Evolutionary conservation across 2,888 invertebrate species (phyloP).

Genomic region (Amblyjoppa fuscipennis): DNA sequence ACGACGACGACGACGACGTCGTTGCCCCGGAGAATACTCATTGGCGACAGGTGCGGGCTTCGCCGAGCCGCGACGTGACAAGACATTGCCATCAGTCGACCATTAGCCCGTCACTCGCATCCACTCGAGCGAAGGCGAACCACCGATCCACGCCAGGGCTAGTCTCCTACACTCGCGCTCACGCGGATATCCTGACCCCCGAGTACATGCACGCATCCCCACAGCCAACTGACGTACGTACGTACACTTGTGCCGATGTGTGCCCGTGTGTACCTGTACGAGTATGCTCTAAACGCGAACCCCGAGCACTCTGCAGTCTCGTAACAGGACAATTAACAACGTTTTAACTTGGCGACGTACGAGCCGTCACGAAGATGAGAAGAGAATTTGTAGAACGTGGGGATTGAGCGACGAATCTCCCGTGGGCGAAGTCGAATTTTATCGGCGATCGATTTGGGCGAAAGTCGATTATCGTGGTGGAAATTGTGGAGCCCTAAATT

Average conservation of each 20-base stretch:
- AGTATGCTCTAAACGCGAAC: slow-evolving; percentile 49
- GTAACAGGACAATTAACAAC: slow-evolving; percentile 63
- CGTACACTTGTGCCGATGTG: background rate
- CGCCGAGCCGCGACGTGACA: slow-evolving; percentile 83
- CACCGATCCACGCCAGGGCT: slow-evolving; percentile 59
- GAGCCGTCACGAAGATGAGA: background rate
- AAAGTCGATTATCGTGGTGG: background rate
- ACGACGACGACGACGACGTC: slow-evolving; percentile 47
- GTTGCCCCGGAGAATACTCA: slow-evolving; percentile 73
- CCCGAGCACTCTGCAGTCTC: slow-evolving; percentile 45
- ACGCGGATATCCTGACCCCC: slow-evolving; percentile 66
- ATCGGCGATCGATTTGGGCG: background rate
- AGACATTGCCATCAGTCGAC: slow-evolving; percentile 84
- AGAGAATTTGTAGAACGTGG: background rate
- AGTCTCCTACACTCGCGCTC: slow-evolving; percentile 38
- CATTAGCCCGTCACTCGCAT: slow-evolving; percentile 79
- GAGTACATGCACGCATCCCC: slow-evolving; percentile 50
- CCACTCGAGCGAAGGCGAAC: slow-evolving; percentile 66
- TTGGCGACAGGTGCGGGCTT: slow-evolving; percentile 81
- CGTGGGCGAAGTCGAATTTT: background rate
- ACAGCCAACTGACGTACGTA: slow-evolving; percentile 43
- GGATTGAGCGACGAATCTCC: background rate
- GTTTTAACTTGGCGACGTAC: slow-evolving; percentile 55
- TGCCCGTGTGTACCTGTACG: slow-evolving; percentile 10
- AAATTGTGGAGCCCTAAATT: background rate